phyloP scores from a whole-genome alignment of 2,113 vertebrate species.

The Dicrurus megarhynchus region DNA sequence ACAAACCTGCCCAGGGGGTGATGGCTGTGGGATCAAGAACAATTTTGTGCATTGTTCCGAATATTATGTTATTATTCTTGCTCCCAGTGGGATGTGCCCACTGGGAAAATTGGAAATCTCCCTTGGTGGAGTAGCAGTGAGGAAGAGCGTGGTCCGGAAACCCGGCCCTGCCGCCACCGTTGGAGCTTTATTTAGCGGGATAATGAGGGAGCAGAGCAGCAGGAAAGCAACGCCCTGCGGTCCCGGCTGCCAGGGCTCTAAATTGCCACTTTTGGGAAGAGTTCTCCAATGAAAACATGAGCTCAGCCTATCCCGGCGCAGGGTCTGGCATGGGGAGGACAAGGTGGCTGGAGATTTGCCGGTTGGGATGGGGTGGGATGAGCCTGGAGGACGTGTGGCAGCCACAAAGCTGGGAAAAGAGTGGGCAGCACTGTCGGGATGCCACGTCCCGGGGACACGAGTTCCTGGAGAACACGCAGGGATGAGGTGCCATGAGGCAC shows the following conservation, averaged over 20 bases:
- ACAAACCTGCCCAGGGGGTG: background rate
- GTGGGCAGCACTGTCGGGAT: rapidly evolving
- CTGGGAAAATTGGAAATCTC: background rate
- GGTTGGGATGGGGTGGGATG: background rate
- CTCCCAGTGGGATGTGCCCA: background rate
- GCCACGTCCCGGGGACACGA: rapidly evolving
- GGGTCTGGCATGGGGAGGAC: background rate
- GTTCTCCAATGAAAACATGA: background rate
- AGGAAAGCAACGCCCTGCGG: slow-evolving; percentile 49
- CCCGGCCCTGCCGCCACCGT: background rate
- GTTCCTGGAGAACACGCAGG: background rate
- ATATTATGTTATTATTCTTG: background rate
- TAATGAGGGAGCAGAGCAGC: slow-evolving; percentile 48
- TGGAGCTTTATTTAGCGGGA: slow-evolving; percentile 21
- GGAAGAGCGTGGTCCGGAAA: slow-evolving; percentile 40
- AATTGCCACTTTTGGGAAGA: slow-evolving; percentile 26
- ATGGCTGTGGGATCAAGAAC: rapidly evolving
- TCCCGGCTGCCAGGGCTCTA: background rate
- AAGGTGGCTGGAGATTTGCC: background rate
- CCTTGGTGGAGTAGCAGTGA: background rate
- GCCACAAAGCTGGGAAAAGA: background rate
- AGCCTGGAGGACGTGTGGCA: background rate
- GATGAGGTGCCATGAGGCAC: background rate
- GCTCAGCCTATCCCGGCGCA: background rate
- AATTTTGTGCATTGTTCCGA: background rate